Evolutionary conservation across 2,888 invertebrate species (phyloP).

Genomic region (Drosophila lutescens): DNA sequence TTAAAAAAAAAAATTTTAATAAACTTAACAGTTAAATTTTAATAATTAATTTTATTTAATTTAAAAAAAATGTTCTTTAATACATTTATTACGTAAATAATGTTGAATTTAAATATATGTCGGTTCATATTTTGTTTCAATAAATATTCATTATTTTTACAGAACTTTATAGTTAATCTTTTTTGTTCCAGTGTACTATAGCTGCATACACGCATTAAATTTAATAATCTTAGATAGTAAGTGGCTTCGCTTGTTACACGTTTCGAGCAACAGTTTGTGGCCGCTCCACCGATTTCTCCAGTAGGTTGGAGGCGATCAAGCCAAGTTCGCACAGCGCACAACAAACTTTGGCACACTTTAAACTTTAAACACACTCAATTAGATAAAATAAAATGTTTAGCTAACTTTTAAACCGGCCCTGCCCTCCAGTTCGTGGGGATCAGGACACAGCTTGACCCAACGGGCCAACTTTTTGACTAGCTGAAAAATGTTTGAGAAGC

Average conservation of each 20-base stretch:
- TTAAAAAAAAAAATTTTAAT: too few species aligned
- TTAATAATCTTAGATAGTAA: slow-evolving; percentile 23
- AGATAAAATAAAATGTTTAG: slow-evolving; percentile 78
- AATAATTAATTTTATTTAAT: too few species aligned
- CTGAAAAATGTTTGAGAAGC: slow-evolving; percentile 64
- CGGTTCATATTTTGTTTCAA: too few species aligned
- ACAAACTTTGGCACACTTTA: slow-evolving; percentile 74
- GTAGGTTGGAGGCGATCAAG: slow-evolving; percentile 36
- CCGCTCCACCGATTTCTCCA: slow-evolving; percentile 13
- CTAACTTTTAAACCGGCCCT: slow-evolving; percentile 56
- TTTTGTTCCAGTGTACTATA: not conserved
- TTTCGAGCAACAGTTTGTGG: slow-evolving; percentile 46
- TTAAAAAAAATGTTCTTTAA: too few species aligned
- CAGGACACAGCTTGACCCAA: slow-evolving; percentile 74
- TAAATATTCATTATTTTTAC: too few species aligned
- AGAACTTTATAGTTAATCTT: too few species aligned
- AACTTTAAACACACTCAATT: slow-evolving; percentile 81
- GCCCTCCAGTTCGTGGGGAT: slow-evolving; percentile 19
- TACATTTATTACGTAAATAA: too few species aligned
- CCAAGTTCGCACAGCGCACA: slow-evolving; percentile 32
- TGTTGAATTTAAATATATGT: too few species aligned
- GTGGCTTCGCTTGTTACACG: slow-evolving; percentile 55
- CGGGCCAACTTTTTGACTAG: slow-evolving; percentile 74
- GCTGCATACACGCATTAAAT: slow-evolving; percentile 7
- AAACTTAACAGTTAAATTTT: too few species aligned